These are phyloP conservation scores for Epizoanthus illoricatus DNA, from an alignment of 92 coral and sea anemone genomes.

Conservation along the genomic window DNA sequence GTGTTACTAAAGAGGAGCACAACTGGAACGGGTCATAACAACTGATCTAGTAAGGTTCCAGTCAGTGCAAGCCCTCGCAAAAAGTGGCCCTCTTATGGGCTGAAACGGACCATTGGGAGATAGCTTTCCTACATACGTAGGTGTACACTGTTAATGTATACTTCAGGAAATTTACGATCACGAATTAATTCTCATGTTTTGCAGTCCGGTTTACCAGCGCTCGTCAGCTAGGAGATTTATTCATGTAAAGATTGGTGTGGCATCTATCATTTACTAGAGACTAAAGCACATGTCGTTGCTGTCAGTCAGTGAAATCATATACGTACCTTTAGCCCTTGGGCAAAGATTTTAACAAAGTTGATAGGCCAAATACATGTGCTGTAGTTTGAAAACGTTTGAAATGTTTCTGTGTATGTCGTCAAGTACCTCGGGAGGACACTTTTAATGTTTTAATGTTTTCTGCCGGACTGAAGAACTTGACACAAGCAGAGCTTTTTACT, in stretches of 20 bases:
- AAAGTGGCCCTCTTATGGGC: conserved; percentile 33
- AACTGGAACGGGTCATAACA: conserved; percentile 31
- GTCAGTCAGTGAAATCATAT: not conserved
- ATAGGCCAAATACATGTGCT: not conserved
- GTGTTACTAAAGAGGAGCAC: conserved; percentile 48
- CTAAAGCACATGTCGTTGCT: not conserved
- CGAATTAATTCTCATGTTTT: conserved; percentile 15
- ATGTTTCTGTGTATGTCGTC: too few relatives aligned
- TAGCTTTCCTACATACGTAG: conserved; percentile 20
- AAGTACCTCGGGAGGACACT: too few relatives aligned
- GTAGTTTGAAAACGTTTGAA: too few relatives aligned
- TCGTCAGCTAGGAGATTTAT: conserved; percentile 11
- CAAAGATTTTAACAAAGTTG: conserved; percentile 6
- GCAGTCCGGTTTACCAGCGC: conserved; percentile 18
- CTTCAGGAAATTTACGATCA: conserved; percentile 32
- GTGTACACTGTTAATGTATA: conserved; percentile 18
- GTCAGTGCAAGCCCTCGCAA: conserved; percentile 39
- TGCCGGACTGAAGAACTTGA: too few relatives aligned
- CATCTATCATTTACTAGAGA: conserved; percentile 9
- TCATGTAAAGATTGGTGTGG: conserved; percentile 6
- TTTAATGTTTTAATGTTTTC: too few relatives aligned
- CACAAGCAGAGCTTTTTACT: too few relatives aligned
- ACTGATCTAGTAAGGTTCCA: conserved; percentile 30
- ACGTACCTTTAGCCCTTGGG: not conserved
- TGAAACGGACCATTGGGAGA: conserved; percentile 25